These are phyloP conservation scores for mouse (Mus musculus) DNA, from an alignment of 2,113 vertebrate species.

Conservation along the genomic window GRCm39 chr12:113129001-113129500, in stretches of 20 bases:
- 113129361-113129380: background rate
- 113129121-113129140: too few relatives aligned
- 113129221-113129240: background rate
- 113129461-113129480: background rate
- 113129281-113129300: background rate
- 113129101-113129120: background rate
- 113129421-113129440: background rate
- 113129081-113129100: background rate
- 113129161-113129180: background rate
- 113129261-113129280: too few relatives aligned
- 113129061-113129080: background rate
- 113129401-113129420: background rate
- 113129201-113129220: background rate
- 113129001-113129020: background rate
- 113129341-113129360: background rate
- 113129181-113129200: background rate
- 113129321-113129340: background rate
- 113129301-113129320: background rate
- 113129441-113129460: background rate
- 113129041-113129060: background rate
- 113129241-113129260: background rate
- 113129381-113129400: background rate
- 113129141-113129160: background rate
- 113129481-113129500: too few relatives aligned
- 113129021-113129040: background rate